Conservation (phyloP, 2,888 invertebrate species). For the Drosophila anceps region DNA sequence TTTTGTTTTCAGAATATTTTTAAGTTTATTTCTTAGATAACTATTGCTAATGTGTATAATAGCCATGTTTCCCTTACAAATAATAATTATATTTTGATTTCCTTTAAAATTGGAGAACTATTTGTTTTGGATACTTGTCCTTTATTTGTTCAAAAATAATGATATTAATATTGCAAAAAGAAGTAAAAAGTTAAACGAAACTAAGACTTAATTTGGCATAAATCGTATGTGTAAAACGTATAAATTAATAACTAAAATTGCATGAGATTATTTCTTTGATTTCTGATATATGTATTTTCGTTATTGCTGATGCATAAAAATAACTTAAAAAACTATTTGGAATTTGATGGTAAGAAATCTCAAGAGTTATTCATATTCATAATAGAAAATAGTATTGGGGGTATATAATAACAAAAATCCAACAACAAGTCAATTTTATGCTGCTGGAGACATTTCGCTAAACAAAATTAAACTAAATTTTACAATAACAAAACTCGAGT, state of each 20-base stretch:
- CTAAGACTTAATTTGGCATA: constrained; percentile 65
- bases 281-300: constrained; percentile 16
- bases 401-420: constrained; percentile 34
- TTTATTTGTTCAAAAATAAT: constrained; percentile 72
- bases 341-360: constrained; percentile 53
- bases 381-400: constrained; percentile 36
- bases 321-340: constrained; percentile 42
- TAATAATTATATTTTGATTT: neutral
- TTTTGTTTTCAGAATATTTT: neutral
- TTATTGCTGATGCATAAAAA: constrained; percentile 26
- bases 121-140: constrained; percentile 38
- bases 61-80: neutral
- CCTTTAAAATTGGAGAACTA: neutral
- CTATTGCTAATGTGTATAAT: neutral
- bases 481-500: constrained; percentile 68
- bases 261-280: constrained; percentile 63
- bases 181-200: constrained; percentile 57
- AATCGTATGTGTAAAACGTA: constrained; percentile 24
- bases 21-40: neutral
- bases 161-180: constrained; percentile 73
- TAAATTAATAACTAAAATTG: constrained; percentile 69
- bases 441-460: constrained; percentile 58
- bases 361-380: constrained; percentile 47
- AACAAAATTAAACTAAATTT: constrained; percentile 59
- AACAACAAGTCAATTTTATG: constrained; percentile 21